Conservation (phyloP, 2,113 vertebrate genomes). For the Triplophysa dalaica region DNA sequence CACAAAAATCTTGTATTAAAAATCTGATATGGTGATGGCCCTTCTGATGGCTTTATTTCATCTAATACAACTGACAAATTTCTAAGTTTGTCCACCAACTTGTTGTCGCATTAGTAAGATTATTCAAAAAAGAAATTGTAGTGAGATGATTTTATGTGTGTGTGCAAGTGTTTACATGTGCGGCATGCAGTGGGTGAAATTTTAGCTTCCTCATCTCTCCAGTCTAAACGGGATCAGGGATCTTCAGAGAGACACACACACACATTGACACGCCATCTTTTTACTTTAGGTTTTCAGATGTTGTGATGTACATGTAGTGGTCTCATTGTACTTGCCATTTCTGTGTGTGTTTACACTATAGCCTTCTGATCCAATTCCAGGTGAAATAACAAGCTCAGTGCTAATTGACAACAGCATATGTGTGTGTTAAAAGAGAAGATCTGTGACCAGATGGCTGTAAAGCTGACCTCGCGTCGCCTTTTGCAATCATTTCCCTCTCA, state of each 20-base stretch:
- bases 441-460: conserved; percentile 36
- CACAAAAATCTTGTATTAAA: too few species aligned
- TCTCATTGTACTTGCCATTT: background rate
- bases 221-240: conserved; percentile 10
- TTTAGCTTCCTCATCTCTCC: background rate
- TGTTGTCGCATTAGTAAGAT: too few species aligned
- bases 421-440: background rate
- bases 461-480: conserved; percentile 3
- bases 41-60: too few species aligned
- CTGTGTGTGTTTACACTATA: conserved; percentile 1
- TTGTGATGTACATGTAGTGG: background rate
- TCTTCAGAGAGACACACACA: background rate
- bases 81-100: too few species aligned
- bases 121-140: background rate
- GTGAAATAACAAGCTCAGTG: background rate
- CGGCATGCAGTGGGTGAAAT: background rate
- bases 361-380: background rate
- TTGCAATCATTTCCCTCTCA: background rate
- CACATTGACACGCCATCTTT: background rate
- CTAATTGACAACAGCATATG: background rate
- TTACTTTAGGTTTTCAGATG: background rate
- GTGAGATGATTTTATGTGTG: background rate
- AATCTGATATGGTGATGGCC: too few species aligned
- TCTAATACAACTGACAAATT: too few species aligned
- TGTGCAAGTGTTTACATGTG: background rate